Conservation (phyloP, 2,113 vertebrate genomes). For the Cavia aperea region DNA sequence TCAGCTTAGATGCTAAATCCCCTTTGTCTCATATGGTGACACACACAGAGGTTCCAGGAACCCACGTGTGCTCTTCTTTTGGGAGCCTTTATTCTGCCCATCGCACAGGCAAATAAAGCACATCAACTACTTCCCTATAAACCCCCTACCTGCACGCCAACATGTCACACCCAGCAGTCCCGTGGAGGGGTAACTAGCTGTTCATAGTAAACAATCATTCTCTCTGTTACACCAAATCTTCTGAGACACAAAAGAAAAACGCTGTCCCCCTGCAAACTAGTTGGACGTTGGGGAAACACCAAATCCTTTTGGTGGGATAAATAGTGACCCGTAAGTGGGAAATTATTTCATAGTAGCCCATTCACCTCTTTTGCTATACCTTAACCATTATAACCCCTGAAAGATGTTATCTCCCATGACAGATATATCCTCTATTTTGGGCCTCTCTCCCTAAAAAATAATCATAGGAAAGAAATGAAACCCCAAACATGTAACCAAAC, state of each 20-base stretch:
- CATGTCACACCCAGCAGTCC: not conserved
- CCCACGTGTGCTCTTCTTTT: not conserved
- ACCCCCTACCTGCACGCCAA: not conserved
- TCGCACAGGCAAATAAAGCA: not conserved
- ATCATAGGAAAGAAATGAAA: not conserved
- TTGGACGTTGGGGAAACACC: not conserved
- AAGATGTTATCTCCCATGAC: not conserved
- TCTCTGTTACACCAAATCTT: not conserved
- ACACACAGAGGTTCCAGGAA: not conserved
- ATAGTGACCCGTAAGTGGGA: not conserved
- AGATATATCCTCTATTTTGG: not conserved
- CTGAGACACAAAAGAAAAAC: not conserved
- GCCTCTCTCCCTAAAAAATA: not conserved
- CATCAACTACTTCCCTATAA: not conserved
- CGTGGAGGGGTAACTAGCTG: not conserved
- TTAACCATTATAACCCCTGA: not conserved
- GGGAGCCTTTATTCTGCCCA: not conserved
- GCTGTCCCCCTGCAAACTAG: not conserved
- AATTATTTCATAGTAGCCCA: not conserved
- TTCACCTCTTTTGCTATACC: not conserved
- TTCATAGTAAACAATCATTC: not conserved
- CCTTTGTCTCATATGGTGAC: not conserved
- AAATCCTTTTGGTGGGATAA: not conserved
- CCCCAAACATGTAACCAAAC: not conserved
- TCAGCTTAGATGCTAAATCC: not conserved